Base-by-base conservation (phyloP, 2,797 vertebrate genomes). In the Megaceryle alcyon region DNA sequence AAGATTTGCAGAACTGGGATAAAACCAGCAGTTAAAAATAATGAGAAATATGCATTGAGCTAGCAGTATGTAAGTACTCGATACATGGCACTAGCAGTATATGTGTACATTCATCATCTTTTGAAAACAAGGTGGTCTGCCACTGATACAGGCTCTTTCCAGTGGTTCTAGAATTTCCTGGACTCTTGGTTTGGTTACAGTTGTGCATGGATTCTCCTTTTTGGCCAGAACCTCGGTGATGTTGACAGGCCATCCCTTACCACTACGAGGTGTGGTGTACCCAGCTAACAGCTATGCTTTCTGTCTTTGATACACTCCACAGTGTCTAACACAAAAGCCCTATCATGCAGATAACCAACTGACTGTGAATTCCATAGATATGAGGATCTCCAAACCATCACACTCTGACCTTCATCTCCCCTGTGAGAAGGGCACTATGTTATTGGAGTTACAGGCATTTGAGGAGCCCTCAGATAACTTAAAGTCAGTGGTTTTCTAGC, bases 121-220 rank as follows among this genome's bases (percentile, higher is more conserved):
- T 60, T 73, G 23, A 43, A 54, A 76, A 76, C 6, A 37, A 26
- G 73, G 22, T 1, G 2, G 13, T 51, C 21, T 72, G 44, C 14
- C 23, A 29, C 4, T 59, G 43, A 8, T 39, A 31, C 10, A 29
- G 26, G 16, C 10, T 61, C 10, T 61, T 81, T 68, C 1, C 3
- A 44, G 28, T 23, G 26, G 15, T 41, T 11, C 51, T 37, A 33
- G 43, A 44, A 53, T 64, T 86, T 82, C 31, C 53, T 44, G 44
- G 29, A 21, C 8, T 2, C 5, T n/a, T 73, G 25, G 3, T 81
- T 43, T 7, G 2, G 8, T 66, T 90, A 26, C 0, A 0, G 6
- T 15, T 28, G 4, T 0, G 0, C 12, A 4, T 18, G 7, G 22
- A 54, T 54, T 18, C 21, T 80, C 73, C 22, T 23, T 61, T 73